Percentiles rank a stretch among this genome's conserved stretches.
Evolutionary conservation across 2,888 invertebrate species (phyloP).

Genomic region (Tetranychus piercei): DNA sequence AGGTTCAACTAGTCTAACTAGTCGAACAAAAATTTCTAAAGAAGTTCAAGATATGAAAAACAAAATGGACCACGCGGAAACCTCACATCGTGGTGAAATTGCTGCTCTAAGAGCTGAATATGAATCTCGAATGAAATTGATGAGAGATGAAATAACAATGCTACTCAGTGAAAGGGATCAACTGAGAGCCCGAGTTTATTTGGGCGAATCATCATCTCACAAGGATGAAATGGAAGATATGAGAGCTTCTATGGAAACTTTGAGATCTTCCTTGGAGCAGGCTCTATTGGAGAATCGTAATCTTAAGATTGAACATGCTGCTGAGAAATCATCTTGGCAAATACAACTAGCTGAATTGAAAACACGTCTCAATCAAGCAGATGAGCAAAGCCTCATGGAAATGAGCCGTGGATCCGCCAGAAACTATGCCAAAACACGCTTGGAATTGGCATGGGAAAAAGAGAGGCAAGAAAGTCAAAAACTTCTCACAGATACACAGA

Average conservation of each 20-base stretch:
- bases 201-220: constrained; percentile 21
- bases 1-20: constrained; percentile 64
- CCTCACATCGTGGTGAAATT: constrained; percentile 54
- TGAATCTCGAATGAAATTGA: constrained; percentile 59
- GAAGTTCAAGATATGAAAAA: constrained; percentile 40
- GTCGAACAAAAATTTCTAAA: constrained; percentile 56
- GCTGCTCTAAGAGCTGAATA: constrained; percentile 62
- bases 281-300: constrained; percentile 59
- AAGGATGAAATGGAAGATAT: constrained; percentile 24
- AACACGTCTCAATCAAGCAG: constrained; percentile 67
- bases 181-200: constrained; percentile 61
- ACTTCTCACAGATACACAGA: constrained; percentile 63
- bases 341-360: constrained; percentile 70
- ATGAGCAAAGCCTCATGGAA: constrained; percentile 55
- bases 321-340: constrained; percentile 66
- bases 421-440: constrained; percentile 64
- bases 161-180: constrained; percentile 73
- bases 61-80: constrained; percentile 37
- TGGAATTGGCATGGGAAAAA: constrained; percentile 83
- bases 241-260: constrained; percentile 13
- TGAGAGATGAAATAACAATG: constrained; percentile 57
- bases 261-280: constrained; percentile 49
- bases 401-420: constrained; percentile 53
- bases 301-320: constrained; percentile 68
- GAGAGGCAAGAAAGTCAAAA: constrained; percentile 77